These are phyloP conservation scores for Neotoxoptera formosana DNA, from an alignment of 1,140 invertebrate species.

Conservation along the genomic window DNA sequence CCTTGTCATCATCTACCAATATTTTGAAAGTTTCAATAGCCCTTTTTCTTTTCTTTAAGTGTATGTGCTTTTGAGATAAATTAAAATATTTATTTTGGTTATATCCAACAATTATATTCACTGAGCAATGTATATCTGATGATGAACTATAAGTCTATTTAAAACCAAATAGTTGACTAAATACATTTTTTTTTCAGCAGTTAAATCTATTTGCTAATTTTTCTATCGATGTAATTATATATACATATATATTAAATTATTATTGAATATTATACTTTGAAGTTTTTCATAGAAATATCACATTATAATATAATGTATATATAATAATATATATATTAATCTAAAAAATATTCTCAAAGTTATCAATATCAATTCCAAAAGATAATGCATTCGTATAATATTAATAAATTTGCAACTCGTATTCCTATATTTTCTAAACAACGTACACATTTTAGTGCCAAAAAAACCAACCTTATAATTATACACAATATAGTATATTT, in stretches of 20 bases:
- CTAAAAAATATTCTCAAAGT: background rate
- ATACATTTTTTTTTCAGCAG: background rate
- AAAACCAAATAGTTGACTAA: background rate
- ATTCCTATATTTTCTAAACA: background rate
- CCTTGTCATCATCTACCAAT: slow-evolving; percentile 35
- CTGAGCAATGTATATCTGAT: background rate
- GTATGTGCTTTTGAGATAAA: background rate
- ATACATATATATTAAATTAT: background rate
- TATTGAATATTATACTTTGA: slow-evolving; percentile 2
- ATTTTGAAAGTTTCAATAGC: slow-evolving; percentile 15
- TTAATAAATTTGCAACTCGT: background rate
- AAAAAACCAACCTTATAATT: slow-evolving; percentile 23
- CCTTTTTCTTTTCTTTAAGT: background rate
- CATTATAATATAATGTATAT: background rate
- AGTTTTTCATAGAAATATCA: background rate
- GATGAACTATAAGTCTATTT: background rate
- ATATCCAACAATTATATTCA: background rate
- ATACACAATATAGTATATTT: slow-evolving; percentile 11
- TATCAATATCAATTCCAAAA: background rate
- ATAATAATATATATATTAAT: background rate
- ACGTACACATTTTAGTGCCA: slow-evolving; percentile 42
- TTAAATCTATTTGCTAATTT: background rate
- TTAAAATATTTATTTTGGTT: background rate
- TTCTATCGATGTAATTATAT: background rate
- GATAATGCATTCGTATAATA: slow-evolving; percentile 2